phyloP scores from a whole-genome alignment of 2,797 vertebrate genomes.

The Sandelia bainsii region DNA sequence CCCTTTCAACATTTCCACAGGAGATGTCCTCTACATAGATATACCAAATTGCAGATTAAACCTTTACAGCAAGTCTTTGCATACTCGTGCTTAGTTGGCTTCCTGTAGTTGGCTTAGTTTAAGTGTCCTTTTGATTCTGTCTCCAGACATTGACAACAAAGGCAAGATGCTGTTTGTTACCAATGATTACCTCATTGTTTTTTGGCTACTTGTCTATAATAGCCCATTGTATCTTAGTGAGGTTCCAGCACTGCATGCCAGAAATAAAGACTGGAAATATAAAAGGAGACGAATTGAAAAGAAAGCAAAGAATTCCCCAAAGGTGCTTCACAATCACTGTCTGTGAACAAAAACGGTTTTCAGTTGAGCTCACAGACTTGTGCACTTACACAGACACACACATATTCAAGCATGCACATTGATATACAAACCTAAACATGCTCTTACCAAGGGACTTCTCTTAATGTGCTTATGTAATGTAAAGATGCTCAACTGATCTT shows the following conservation, averaged over 20 bases:
- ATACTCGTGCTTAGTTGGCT: constrained; percentile 2
- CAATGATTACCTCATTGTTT: constrained; percentile 63
- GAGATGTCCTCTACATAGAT: constrained; percentile 3
- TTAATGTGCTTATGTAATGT: constrained; percentile 61
- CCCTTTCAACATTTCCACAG: constrained; percentile 8
- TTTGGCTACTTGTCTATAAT: constrained; percentile 59
- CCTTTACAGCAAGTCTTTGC: constrained; percentile 19
- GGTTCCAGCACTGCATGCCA: constrained; percentile 35
- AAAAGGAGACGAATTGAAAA: constrained; percentile 67
- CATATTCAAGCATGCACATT: neutral
- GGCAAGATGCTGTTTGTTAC: constrained; percentile 47
- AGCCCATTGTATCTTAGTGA: constrained; percentile 60
- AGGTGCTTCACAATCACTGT: constrained; percentile 61
- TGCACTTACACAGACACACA: constrained; percentile 1
- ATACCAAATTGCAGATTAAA: constrained; percentile 32
- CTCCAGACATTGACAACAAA: constrained; percentile 35
- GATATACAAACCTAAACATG: constrained; percentile 11
- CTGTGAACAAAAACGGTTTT: constrained; percentile 61
- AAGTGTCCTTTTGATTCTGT: constrained; percentile 28
- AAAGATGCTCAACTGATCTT: constrained; percentile 50
- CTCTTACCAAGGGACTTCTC: constrained; percentile 45
- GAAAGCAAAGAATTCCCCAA: constrained; percentile 69
- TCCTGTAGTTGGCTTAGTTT: constrained; percentile 21
- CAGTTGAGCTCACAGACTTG: constrained; percentile 20
- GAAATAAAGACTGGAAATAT: constrained; percentile 70